Evolutionary conservation across 2,888 invertebrate genomes (phyloP), one percentile per base, ranked within the genome.

Genomic region (Chesias legatella): DNA sequence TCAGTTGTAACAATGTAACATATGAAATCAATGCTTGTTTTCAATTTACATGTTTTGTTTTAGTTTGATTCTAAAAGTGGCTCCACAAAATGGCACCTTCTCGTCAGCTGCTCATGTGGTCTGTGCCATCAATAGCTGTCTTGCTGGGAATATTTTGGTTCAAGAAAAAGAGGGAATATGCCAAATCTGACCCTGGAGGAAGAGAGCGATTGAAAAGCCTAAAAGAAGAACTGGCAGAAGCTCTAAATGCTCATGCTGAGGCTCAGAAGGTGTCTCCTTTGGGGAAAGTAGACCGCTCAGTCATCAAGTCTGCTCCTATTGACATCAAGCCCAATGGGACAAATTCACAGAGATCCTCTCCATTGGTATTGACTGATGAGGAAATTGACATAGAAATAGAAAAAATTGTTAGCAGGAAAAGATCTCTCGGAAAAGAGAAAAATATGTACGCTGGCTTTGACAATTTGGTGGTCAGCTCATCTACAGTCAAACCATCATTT

Each of bases 91-190:
- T 95, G 95, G 92, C 93, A 86, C 91, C 93, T 76, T 90, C 91
- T 88, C 91, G 92, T 76, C 94, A 94, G 81, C 79, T 95, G 71
- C 90, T 94, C 75, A 92, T 92, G 90, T 92, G 94, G 91, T 93
- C 92, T 66, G 90, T 95, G 64, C 94, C 95, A 73, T 93, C 94
- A 65, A 90, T 94, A 88, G 94, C 93, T 65, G 90, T 94, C 67
- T 89, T 94, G 67, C 89, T 95, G 79, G 94, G 94, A 63, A 91
- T 94, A 77, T 92, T 92, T 75, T 95, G 94, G 95, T 94, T 93
- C 91, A 93, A 92, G 88, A 93, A 93, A 89, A 94, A 92, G 90
- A 91, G 93, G 86, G 90, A 91, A 79, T 91, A 90, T 72, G 90
- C 91, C 75, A 91, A 90, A 90, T 92, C 91, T 92, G 93, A 94